A percentile compares a stretch with the other conserved stretches of the same genome.
phyloP scores from a whole-genome alignment of 2,888 invertebrate species.

The Oscheius sp. region DNA sequence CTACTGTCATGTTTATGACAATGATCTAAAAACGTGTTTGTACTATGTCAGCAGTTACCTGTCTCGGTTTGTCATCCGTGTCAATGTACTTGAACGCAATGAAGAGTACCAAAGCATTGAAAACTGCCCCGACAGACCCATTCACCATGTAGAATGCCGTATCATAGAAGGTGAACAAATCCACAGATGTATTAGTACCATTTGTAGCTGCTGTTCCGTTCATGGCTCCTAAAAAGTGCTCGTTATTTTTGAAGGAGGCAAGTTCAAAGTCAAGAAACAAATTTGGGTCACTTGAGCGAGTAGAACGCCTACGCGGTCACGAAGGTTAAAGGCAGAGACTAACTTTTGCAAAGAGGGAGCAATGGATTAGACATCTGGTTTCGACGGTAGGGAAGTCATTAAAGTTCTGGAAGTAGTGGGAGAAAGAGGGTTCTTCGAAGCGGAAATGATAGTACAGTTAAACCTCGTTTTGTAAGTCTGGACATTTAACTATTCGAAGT shows the following conservation, averaged over 20 bases:
- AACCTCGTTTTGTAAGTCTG: too few species aligned
- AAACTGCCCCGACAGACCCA: slow-evolving; percentile 65
- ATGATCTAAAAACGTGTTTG: slow-evolving; percentile 59
- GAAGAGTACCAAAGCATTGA: slow-evolving; percentile 67
- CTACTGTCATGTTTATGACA: slow-evolving; percentile 73
- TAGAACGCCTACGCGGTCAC: too few species aligned
- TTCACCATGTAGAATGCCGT: slow-evolving; percentile 62
- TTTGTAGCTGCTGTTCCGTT: slow-evolving; percentile 10
- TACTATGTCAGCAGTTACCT: slow-evolving; percentile 44
- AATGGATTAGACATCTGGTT: neutral
- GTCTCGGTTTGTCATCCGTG: slow-evolving; percentile 72
- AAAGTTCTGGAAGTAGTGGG: neutral
- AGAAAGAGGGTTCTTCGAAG: too few species aligned
- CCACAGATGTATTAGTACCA: slow-evolving; percentile 32
- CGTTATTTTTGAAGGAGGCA: neutral
- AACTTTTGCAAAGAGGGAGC: too few species aligned
- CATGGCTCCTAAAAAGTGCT: neutral
- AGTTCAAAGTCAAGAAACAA: slow-evolving; percentile 4
- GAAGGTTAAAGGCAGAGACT: too few species aligned
- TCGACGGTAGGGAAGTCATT: neutral
- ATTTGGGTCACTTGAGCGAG: neutral
- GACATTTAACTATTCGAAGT: too few species aligned
- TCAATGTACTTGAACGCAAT: slow-evolving; percentile 70
- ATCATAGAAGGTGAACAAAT: slow-evolving; percentile 50
- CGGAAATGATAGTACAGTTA: too few species aligned